These are phyloP conservation scores for Urocyon cinereoargenteus DNA, from an alignment of 2,797 vertebrate genomes.

Conservation along the genomic window DNA sequence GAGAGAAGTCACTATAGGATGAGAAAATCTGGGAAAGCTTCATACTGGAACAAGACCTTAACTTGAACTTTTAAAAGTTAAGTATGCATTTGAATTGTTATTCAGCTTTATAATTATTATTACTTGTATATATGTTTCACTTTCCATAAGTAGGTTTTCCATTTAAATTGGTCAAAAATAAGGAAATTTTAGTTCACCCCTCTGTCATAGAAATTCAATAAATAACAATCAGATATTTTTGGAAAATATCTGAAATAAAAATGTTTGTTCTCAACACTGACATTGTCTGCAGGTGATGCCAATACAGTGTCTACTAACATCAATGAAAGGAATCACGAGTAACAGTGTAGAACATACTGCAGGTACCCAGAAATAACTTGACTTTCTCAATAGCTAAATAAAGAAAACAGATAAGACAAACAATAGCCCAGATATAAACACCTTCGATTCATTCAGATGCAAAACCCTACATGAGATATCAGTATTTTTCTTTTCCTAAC, in stretches of 20 bases:
- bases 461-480: constrained; percentile 39
- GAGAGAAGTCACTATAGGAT: not conserved
- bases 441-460: not conserved
- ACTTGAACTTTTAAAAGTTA: not conserved
- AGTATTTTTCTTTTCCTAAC: constrained; percentile 63
- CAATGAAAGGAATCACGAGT: not conserved
- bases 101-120: not conserved
- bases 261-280: not conserved
- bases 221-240: not conserved
- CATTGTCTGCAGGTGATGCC: not conserved
- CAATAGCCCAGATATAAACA: not conserved
- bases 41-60: not conserved
- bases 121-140: not conserved
- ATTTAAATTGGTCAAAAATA: constrained; percentile 12
- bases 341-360: not conserved
- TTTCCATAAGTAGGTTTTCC: not conserved
- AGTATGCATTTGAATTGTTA: not conserved
- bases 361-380: not conserved
- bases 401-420: not conserved
- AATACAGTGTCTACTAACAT: not conserved
- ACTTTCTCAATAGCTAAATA: not conserved
- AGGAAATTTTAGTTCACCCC: not conserved
- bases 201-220: not conserved
- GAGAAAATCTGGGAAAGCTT: not conserved
- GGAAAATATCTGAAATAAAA: not conserved